A percentile compares a stretch with the other conserved stretches of the same genome.
These are phyloP conservation scores for Tenthredo amoena DNA, from an alignment of 2,888 invertebrate genomes.

Conservation along the genomic window DNA sequence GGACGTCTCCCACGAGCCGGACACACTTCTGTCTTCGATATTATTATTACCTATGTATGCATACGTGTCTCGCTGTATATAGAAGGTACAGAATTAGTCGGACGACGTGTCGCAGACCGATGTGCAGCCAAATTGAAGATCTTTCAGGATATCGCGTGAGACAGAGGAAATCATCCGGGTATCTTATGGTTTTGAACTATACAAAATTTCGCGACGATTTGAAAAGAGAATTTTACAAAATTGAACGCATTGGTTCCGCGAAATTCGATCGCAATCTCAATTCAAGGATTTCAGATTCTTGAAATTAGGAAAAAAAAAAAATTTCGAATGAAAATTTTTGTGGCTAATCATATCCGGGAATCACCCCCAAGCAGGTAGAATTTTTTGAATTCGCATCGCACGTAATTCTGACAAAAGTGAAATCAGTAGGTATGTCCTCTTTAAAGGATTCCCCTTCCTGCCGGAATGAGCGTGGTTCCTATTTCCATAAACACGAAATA, in stretches of 20 bases:
- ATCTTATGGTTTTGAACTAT: too few relatives aligned
- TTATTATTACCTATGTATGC: background rate
- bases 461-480: background rate
- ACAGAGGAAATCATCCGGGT: too few relatives aligned
- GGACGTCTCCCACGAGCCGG: background rate
- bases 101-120: background rate
- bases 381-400: background rate
- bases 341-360: background rate
- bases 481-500: background rate
- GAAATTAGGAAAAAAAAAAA: background rate
- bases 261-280: background rate
- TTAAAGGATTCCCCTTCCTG: background rate
- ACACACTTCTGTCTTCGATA: background rate
- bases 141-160: background rate
- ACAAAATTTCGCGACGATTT: too few relatives aligned
- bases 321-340: too few relatives aligned
- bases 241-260: too few relatives aligned
- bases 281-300: background rate
- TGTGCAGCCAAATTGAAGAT: background rate
- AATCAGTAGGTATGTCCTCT: background rate
- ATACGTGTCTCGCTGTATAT: background rate
- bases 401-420: background rate
- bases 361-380: background rate
- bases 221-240: background rate
- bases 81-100: background rate